Base-by-base conservation (phyloP, 1,140 invertebrate species). In the Oscheius sp. region DNA sequence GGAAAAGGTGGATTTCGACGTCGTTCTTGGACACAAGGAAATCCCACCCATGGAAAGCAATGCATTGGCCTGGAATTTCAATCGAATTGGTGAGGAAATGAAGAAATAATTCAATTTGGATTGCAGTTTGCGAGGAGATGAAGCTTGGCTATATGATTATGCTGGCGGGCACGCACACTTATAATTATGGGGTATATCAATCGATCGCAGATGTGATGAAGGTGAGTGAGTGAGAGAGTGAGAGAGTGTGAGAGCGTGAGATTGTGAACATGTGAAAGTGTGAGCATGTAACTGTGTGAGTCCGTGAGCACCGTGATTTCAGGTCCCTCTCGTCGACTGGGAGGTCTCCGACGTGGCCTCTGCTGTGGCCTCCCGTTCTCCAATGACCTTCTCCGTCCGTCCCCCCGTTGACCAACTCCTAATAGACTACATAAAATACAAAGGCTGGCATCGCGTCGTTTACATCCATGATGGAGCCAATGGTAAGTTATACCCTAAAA, bases 381-480 rank as follows among this genome's bases (percentile, higher is more conserved):
- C 72, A 23, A 67, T 74, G 63, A 74, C 65, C 42, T 74, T 68
- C 42, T 74, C 72, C 1, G 72, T 74, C 20, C 34, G 46, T 62
- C 72, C 72, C 0, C 65, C 72, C 10, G 35, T 69, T 20, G 65
- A 68, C 18, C 63, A 74, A 20, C 59, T 74, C 13, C 32, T 74
- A 4, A n/a, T 74, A 13, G 72, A 74, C 38, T 74, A 74, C 36
- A 74, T 74, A 29, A 34, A 66, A 46, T 74, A 74, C 49, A 74
- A 74, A 36, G 65, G 72, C 31, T 74, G 72, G 72, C 55, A 55
- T 34, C 32, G 61, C 18, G 38, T 74, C 0, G 62, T 74, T 29
- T 74, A 74, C 34, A 62, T 74, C 52, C 72, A 74, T 55, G 72
- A 74, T 28, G 72, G 65, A 49, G 65, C 46, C 26, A 74, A 74